Evolutionary conservation across 2,113 vertebrate species (phyloP).

Genomic region (Phaethon lepturus): DNA sequence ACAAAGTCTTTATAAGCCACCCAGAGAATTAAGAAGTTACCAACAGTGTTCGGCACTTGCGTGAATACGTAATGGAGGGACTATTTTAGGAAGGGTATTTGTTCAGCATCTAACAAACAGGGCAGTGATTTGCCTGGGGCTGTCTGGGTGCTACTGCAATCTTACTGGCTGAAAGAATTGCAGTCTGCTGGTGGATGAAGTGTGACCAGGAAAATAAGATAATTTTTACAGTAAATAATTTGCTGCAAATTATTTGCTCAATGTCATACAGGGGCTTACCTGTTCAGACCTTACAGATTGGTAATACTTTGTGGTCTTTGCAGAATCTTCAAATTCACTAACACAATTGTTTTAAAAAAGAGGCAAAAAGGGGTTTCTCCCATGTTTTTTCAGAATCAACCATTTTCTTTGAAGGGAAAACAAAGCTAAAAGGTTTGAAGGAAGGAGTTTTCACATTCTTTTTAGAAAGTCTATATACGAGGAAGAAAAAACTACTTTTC

Average conservation of each 20-base stretch:
- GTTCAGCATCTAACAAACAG: neutral
- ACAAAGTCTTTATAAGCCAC: neutral
- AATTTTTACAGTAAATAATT: neutral
- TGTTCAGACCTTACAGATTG: neutral
- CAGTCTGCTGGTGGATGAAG: neutral
- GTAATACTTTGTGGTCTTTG: neutral
- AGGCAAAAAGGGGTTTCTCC: fast-evolving
- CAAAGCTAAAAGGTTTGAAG: neutral
- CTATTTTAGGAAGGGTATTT: neutral
- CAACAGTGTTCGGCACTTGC: neutral
- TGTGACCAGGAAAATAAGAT: neutral
- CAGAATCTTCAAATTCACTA: neutral
- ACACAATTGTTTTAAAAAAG: neutral
- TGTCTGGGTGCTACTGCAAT: neutral
- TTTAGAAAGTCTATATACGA: neutral
- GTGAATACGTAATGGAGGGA: neutral
- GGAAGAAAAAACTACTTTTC: conserved; percentile 50
- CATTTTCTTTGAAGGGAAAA: neutral
- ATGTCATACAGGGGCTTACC: neutral
- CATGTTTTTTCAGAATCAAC: neutral
- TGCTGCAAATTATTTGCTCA: neutral
- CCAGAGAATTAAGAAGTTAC: neutral
- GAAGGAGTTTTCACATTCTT: conserved; percentile 37
- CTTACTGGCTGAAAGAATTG: neutral
- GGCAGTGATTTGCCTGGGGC: neutral